These are phyloP conservation scores for Margarornis squamiger DNA, from an alignment of 2,797 vertebrate species.

Conservation along the genomic window DNA sequence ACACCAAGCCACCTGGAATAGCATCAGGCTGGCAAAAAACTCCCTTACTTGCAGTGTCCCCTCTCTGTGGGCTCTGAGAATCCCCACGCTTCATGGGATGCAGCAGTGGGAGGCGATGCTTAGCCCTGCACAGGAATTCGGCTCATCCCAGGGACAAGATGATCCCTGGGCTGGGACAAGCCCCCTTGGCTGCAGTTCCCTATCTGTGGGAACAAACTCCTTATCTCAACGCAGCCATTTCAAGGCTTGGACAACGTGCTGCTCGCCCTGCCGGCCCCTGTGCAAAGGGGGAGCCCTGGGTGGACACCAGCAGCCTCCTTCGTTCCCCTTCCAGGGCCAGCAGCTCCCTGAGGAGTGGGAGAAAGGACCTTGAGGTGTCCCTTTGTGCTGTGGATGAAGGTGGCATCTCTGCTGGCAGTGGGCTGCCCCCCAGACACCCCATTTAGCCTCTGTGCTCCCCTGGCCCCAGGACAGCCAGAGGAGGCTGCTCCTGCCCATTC, in stretches of 20 bases:
- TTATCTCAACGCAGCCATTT: not conserved
- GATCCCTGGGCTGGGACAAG: not conserved
- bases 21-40: not conserved
- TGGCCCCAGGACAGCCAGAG: accelerated
- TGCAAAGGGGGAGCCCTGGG: not conserved
- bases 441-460: not conserved
- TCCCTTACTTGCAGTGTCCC: not conserved
- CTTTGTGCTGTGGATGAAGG: not conserved
- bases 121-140: accelerated
- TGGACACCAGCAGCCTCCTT: not conserved
- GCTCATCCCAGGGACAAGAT: not conserved
- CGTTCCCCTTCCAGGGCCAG: not conserved
- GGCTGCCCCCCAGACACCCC: not conserved
- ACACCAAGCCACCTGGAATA: accelerated
- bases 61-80: not conserved
- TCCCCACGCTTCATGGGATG: accelerated
- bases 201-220: not conserved
- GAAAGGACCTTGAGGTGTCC: not conserved
- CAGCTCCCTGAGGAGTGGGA: not conserved
- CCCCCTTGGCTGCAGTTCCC: not conserved
- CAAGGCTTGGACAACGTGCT: not conserved
- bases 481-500: not conserved
- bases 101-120: not conserved
- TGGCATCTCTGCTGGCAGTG: not conserved
- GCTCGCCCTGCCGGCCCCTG: accelerated